Evolutionary conservation across 2,888 invertebrate species (phyloP).

Genomic region (Synergus japonicus): DNA sequence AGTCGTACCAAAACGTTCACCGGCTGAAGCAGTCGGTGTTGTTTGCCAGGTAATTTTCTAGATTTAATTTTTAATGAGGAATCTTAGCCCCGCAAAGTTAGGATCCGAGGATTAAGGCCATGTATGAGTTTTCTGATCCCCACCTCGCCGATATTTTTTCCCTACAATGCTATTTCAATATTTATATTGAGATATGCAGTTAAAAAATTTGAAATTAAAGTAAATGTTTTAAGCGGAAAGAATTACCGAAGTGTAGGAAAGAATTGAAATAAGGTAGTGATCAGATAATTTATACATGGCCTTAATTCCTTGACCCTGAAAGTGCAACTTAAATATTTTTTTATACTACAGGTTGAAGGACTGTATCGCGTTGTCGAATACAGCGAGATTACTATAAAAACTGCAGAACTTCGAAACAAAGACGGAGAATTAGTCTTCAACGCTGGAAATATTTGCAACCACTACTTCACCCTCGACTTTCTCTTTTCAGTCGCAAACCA

Average conservation of each 20-base stretch:
- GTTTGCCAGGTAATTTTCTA: slow-evolving; percentile 83
- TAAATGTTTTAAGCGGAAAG: no score
- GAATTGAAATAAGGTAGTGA: no score
- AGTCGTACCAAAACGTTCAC: slow-evolving; percentile 94
- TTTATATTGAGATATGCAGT: no score
- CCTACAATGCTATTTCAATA: no score
- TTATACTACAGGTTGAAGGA: slow-evolving; percentile 83
- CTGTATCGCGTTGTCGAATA: slow-evolving; percentile 97
- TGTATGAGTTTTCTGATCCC: no score
- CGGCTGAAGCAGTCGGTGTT: slow-evolving; percentile 96
- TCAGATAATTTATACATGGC: no score
- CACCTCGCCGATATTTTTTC: no score
- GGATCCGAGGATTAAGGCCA: no score
- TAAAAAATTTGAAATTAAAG: no score
- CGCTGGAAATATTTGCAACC: slow-evolving; percentile 99
- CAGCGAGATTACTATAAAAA: slow-evolving; percentile 94
- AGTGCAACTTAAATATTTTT: background rate
- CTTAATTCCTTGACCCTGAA: background rate
- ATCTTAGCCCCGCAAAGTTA: no score
- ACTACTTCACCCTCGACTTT: slow-evolving; percentile 95
- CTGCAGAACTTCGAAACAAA: slow-evolving; percentile 87
- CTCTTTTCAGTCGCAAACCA: slow-evolving; percentile 85
- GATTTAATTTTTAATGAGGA: background rate
- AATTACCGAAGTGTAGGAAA: no score
- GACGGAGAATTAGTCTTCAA: slow-evolving; percentile 92